Base-by-base conservation (phyloP, 2,113 vertebrate species). In the Plotosus lineatus region DNA sequence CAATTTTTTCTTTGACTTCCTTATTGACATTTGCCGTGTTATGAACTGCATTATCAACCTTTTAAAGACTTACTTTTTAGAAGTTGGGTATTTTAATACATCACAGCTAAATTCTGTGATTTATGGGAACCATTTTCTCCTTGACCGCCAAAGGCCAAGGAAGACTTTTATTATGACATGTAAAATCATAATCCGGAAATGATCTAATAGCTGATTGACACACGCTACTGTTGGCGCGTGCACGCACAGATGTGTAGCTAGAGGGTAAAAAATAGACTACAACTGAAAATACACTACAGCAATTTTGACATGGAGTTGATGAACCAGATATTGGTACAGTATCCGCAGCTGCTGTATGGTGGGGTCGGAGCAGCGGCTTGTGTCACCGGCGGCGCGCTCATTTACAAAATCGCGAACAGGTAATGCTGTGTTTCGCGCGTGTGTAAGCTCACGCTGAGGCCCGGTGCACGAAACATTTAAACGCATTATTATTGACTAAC, bases 351-450 rank as follows among this genome's bases (percentile, higher is more conserved):
- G 9, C 90, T 96, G 88, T 95, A 94, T 5, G 93, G 92, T 3
- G 94, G 95, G 53, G 91, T 94, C 8, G 96, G 95, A 46, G 92
- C 94, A 17, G 94, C 96, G 1, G 94, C 93, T 40, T 90, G 94
- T 44, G 89, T 94, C 28, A 92, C 94, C 21, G 95, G 95, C 69
- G 96, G 95, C 78, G 90, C 95, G 79, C 88, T 96, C 23, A 89
- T 97, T 19, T 98, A 95, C 89, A 93, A 89, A 86, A 88, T 96
- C 46, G 93, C 92, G 33, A 93, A 93, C 80, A 95, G 96, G 97
- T 97, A 93, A 53, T 40, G 40, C 9, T 8, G 44, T 50, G 46
- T 50, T 15, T 14, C 44, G 68, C 42, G 68, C n/a, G 66, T 5
- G 19, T 6, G 12, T 15, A n/a, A 6, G 4, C 11, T 4, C 11